Conservation (phyloP, 92 coral and sea anemone species). For the Porites rus region DNA sequence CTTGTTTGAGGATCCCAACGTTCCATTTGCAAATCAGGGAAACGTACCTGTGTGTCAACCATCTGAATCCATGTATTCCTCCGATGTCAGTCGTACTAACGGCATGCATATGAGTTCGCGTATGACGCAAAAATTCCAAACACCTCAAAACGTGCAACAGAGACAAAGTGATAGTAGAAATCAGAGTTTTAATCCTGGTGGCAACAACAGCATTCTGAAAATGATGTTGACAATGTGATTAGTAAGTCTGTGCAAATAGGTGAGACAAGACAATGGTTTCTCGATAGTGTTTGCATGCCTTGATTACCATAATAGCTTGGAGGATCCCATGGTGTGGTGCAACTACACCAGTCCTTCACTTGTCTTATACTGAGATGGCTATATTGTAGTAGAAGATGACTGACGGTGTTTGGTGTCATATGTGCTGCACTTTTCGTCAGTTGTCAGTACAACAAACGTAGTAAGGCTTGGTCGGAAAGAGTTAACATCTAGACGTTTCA, state of each 20-base stretch:
- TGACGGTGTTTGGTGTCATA: background rate
- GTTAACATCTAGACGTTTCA: background rate
- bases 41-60: background rate
- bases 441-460: background rate
- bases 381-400: background rate
- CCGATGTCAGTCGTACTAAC: background rate
- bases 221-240: slow-evolving; percentile 39
- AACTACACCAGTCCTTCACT: background rate
- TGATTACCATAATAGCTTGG: background rate
- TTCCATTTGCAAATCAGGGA: slow-evolving; percentile 7
- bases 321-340: background rate
- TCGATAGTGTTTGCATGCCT: too few relatives aligned
- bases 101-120: background rate
- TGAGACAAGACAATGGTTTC: too few relatives aligned
- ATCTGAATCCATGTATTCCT: background rate
- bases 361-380: background rate
- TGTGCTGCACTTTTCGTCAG: background rate
- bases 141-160: slow-evolving; percentile 6
- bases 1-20: slow-evolving; percentile 15
- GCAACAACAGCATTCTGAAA: slow-evolving; percentile 36
- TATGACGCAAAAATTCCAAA: background rate
- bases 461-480: background rate
- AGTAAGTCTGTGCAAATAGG: background rate
- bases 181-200: slow-evolving; percentile 8
- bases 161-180: background rate